Percentiles rank a stretch among this genome's conserved stretches.
These are phyloP conservation scores for Entelurus aequoreus DNA, from an alignment of 2,113 vertebrate species.

Conservation along the genomic window DNA sequence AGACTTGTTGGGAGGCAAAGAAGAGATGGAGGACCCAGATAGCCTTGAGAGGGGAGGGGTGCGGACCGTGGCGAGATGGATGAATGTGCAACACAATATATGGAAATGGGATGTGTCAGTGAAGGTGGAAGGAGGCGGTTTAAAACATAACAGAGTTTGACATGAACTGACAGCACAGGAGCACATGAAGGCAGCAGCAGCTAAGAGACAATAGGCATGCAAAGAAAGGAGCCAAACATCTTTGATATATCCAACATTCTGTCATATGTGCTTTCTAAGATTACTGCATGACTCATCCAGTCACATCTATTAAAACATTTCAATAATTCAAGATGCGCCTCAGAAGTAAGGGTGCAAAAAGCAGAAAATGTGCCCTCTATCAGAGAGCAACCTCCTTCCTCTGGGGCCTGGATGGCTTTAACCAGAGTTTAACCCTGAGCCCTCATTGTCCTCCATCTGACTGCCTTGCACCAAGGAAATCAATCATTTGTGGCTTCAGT, in stretches of 20 bases:
- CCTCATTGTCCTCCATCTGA: background rate
- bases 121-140: constrained; percentile 40
- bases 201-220: constrained; percentile 24
- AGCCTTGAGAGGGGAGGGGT: constrained; percentile 34
- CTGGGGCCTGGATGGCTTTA: background rate
- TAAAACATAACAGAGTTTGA: constrained; percentile 53
- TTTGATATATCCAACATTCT: constrained; percentile 23
- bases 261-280: constrained; percentile 26
- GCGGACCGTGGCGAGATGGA: constrained; percentile 34
- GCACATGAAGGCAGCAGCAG: constrained; percentile 27
- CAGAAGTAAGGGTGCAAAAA: background rate
- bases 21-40: constrained; percentile 47
- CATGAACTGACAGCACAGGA: constrained; percentile 47
- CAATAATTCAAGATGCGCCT: background rate
- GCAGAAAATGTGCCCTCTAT: background rate
- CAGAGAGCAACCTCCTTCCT: background rate
- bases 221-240: background rate
- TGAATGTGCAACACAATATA: constrained; percentile 41
- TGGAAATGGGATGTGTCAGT: constrained; percentile 58
- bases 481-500: constrained; percentile 11
- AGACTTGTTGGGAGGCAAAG: constrained; percentile 12
- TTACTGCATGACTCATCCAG: constrained; percentile 23
- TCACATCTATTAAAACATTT: constrained; percentile 12
- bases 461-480: constrained; percentile 5
- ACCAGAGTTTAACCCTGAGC: constrained; percentile 2